Conservation (phyloP, 2,797 vertebrate genomes). For the Xiphorhynchus erythropygius region DNA sequence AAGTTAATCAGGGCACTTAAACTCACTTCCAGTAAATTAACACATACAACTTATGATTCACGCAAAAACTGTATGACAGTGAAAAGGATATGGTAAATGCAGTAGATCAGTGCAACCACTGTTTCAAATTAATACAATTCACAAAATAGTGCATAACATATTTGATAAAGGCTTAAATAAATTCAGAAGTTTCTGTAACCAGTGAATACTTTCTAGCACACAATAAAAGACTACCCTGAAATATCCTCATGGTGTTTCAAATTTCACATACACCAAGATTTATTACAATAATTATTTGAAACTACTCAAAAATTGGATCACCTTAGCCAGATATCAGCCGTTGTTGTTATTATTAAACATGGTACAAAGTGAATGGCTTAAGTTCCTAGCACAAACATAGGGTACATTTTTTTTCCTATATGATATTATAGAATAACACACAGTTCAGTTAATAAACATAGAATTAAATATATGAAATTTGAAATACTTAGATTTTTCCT, state of each 20-base stretch:
- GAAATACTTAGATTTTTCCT: not conserved
- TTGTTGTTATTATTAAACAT: not conserved
- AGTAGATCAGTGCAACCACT: not conserved
- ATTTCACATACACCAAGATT: not conserved
- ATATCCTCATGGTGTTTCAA: not conserved
- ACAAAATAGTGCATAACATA: not conserved
- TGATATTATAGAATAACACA: not conserved
- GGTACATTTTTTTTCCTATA: not conserved
- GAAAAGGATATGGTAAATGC: not conserved
- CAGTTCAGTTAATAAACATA: not conserved
- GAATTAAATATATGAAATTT: not conserved
- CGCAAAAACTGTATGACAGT: not conserved
- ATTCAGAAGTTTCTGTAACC: not conserved
- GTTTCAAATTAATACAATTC: not conserved
- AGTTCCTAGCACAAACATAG: not conserved
- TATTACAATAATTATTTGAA: not conserved
- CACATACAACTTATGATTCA: fast-evolving
- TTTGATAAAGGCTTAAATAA: not conserved
- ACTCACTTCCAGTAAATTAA: not conserved
- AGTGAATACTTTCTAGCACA: not conserved
- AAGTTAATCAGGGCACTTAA: not conserved
- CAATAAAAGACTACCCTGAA: not conserved
- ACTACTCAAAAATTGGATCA: not conserved
- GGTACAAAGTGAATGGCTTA: not conserved
- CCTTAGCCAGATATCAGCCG: not conserved